A percentile compares a stretch with the other conserved stretches of the same genome.
Evolutionary conservation across 2,888 invertebrate species (phyloP).

Genomic region (Unio delphinus): DNA sequence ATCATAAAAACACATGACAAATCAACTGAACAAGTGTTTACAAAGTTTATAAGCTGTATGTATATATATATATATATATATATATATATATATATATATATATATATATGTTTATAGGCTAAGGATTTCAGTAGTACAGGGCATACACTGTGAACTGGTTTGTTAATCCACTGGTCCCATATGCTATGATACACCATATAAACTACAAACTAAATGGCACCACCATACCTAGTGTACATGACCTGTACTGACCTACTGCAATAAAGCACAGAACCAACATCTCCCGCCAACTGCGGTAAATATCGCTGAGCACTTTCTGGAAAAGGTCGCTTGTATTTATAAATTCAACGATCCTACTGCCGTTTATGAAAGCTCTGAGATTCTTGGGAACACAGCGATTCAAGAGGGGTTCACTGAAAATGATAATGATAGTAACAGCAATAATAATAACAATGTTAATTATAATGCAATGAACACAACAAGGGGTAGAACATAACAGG

Average conservation of each 20-base stretch:
- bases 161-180: no score
- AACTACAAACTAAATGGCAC: no score
- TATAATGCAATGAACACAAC: not conserved
- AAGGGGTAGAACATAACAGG: not conserved
- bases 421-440: constrained; percentile 14
- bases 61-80: no score
- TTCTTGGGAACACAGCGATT: constrained; percentile 87
- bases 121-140: no score
- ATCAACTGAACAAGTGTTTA: no score
- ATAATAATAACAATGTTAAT: no score
- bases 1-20: no score
- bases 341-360: constrained; percentile 82
- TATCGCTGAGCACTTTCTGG: constrained; percentile 89
- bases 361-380: constrained; percentile 75
- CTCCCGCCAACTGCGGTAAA: constrained; percentile 90
- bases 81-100: no score
- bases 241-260: constrained; percentile 79
- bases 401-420: constrained; percentile 81
- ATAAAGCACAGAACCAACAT: constrained; percentile 86
- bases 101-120: no score
- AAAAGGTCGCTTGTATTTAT: constrained; percentile 91
- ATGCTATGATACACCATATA: no score
- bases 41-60: no score
- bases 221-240: not conserved
- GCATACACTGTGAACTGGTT: no score